phyloP scores from a whole-genome alignment of 2,113 vertebrate species.

The Saccopteryx leptura region DNA sequence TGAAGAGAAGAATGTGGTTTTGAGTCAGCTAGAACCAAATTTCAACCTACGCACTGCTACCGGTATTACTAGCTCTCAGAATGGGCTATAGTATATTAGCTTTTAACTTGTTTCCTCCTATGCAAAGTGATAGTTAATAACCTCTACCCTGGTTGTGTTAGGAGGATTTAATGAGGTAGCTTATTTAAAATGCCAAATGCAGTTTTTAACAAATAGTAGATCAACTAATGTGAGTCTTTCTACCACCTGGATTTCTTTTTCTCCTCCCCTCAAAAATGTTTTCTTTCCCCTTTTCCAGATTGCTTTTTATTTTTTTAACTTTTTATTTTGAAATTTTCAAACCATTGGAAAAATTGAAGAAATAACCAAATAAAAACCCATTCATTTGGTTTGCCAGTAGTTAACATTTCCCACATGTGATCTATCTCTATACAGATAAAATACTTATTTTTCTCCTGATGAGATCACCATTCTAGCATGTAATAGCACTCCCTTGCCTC shows the following conservation, averaged over 20 bases:
- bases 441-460: neutral
- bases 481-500: neutral
- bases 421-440: neutral
- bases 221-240: neutral
- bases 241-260: neutral
- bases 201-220: neutral
- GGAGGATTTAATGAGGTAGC: neutral
- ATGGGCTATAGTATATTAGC: neutral
- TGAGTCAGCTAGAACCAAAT: neutral
- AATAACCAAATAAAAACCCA: neutral
- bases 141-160: neutral
- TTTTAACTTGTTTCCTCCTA: neutral
- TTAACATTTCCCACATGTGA: neutral
- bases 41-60: neutral
- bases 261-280: neutral
- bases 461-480: neutral
- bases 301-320: neutral
- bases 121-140: neutral
- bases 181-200: neutral
- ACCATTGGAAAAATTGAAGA: neutral
- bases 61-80: neutral
- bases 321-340: conserved; percentile 10
- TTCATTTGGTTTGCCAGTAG: neutral
- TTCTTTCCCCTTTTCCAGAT: neutral
- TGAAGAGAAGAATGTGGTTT: neutral